Conservation (phyloP, 2,797 vertebrate genomes). For the Chelmon rostratus region DNA sequence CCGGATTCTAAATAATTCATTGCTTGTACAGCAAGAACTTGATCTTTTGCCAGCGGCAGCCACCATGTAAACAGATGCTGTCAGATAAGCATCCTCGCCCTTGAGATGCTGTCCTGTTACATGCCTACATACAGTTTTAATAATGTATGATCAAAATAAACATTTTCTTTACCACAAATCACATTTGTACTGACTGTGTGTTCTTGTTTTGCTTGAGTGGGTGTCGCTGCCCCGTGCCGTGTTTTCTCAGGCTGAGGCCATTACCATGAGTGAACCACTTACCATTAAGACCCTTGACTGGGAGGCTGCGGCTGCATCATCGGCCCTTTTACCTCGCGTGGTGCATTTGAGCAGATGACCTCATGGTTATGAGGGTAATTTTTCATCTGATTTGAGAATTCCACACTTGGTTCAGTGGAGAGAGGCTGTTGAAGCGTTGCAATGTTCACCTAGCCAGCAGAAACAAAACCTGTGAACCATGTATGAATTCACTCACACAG, state of each 20-base stretch:
- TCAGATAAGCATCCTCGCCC: conserved; percentile 7
- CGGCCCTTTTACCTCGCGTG: conserved; percentile 39
- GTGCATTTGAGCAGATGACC: conserved; percentile 43
- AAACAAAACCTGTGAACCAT: conserved; percentile 69
- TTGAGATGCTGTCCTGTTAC: conserved; percentile 15
- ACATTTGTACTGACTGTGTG: neutral
- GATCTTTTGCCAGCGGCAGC: conserved; percentile 7
- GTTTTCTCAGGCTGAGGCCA: conserved; percentile 17
- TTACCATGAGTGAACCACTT: conserved; percentile 33
- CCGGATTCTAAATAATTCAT: conserved; percentile 18
- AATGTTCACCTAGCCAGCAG: conserved; percentile 44
- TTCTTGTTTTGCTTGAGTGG: conserved; percentile 25
- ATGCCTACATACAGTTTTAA: neutral
- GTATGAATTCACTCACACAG: conserved; percentile 52
- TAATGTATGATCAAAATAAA: conserved; percentile 9
- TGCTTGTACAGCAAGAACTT: neutral
- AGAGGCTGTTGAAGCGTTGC: conserved; percentile 37
- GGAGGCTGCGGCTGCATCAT: conserved; percentile 43
- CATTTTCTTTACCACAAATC: neutral
- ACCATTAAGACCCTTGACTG: conserved; percentile 4
- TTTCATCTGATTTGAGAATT: conserved; percentile 68
- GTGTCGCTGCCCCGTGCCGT: neutral
- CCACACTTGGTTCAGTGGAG: conserved; percentile 36
- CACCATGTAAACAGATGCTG: conserved; percentile 28
- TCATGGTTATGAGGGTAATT: conserved; percentile 42